Evolutionary conservation across 2,888 invertebrate species (phyloP).

Genomic region (Nomada fabriciana): DNA sequence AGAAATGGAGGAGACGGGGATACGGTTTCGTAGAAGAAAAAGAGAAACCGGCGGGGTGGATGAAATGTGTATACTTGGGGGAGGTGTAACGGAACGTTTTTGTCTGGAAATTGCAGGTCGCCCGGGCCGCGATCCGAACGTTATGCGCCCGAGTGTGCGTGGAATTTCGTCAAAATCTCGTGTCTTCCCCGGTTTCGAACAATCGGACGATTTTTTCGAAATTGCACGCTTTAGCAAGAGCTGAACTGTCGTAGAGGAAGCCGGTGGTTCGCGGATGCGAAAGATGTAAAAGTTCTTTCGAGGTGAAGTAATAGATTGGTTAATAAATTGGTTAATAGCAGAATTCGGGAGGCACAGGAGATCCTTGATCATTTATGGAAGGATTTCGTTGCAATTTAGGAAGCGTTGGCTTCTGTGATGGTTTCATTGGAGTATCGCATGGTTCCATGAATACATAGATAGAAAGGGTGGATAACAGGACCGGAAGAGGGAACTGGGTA

Average conservation of each 20-base stretch:
- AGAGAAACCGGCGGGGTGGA: slow-evolving; percentile 6
- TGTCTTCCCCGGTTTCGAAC: not conserved
- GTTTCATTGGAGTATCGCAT: not conserved
- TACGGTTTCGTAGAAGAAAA: slow-evolving; percentile 24
- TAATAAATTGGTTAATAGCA: no score
- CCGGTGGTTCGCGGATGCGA: not conserved
- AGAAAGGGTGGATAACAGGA: not conserved
- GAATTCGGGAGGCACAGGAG: no score
- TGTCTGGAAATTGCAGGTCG: slow-evolving; percentile 50
- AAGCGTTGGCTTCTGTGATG: not conserved
- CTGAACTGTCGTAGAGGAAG: not conserved
- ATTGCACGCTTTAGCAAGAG: not conserved
- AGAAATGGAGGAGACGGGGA: not conserved
- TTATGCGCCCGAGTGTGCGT: not conserved
- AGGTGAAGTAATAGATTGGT: no score
- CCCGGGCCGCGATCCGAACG: slow-evolving; percentile 6
- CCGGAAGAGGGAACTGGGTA: not conserved
- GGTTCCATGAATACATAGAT: slow-evolving; percentile 16
- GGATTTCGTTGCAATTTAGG: no score
- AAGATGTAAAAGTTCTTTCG: not conserved
- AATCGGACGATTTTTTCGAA: not conserved
- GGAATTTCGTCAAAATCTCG: slow-evolving; percentile 22
- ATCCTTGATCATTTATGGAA: not conserved
- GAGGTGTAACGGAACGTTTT: slow-evolving; percentile 52
- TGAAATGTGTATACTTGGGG: slow-evolving; percentile 30